Conservation (phyloP, 1,140 invertebrate genomes). For the Sarcophaga bullata region DNA sequence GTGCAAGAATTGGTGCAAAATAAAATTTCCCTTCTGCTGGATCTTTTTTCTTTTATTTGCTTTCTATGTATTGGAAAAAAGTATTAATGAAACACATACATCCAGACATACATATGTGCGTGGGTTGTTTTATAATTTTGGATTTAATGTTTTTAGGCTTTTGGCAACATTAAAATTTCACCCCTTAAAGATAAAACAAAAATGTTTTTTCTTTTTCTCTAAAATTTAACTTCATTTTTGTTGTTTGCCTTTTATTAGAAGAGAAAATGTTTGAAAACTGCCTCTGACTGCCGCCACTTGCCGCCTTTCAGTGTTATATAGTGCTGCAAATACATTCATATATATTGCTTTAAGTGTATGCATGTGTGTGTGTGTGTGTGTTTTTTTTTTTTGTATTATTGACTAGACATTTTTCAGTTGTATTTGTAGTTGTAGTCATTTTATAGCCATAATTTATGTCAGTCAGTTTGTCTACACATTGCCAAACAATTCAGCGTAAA, state of each 20-base stretch:
- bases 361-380: background rate
- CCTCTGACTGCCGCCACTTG: conserved; percentile 28
- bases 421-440: conserved; percentile 12
- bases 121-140: conserved; percentile 2
- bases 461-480: conserved; percentile 36
- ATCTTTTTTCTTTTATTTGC: too few relatives aligned
- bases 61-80: too few relatives aligned
- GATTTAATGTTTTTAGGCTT: background rate
- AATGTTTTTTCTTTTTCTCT: background rate
- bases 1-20: too few relatives aligned
- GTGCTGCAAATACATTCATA: background rate
- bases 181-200: background rate
- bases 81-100: background rate
- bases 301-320: background rate
- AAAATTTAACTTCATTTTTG: background rate
- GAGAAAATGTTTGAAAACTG: conserved; percentile 6
- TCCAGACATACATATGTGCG: background rate
- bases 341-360: background rate
- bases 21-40: too few relatives aligned
- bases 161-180: background rate
- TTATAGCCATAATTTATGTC: conserved; percentile 36
- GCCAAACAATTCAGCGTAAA: conserved; percentile 16
- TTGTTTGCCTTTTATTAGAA: background rate
- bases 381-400: background rate
- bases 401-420: conserved; percentile 11